Percentiles rank a stretch among this genome's conserved stretches.
These are phyloP conservation scores for Listrodromus nycthemerus DNA, from an alignment of 2,888 invertebrate species.

Conservation along the genomic window DNA sequence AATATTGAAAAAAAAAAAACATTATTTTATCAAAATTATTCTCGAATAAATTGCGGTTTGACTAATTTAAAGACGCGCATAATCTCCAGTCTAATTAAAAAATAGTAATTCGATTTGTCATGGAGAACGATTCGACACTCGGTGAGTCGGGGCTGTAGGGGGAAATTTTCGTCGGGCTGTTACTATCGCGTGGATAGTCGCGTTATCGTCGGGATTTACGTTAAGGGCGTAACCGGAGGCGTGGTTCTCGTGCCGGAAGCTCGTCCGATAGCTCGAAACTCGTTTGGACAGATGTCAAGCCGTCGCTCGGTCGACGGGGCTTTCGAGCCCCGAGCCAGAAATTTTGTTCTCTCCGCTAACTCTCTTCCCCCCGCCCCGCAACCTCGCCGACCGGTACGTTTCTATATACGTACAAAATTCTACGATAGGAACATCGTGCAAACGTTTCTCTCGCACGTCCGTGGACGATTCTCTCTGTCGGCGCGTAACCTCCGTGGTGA, in stretches of 20 bases:
- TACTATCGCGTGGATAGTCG: conserved; percentile 14
- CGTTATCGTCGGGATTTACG: conserved; percentile 43
- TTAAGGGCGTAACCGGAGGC: conserved; percentile 55
- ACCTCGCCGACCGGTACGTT: not conserved
- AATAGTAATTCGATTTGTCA: conserved; percentile 4
- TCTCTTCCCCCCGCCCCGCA: not conserved
- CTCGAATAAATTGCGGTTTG: not conserved
- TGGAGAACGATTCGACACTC: not conserved
- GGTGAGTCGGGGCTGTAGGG: not conserved
- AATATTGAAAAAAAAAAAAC: too few relatives aligned
- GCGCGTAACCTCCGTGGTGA: not conserved
- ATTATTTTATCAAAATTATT: not conserved
- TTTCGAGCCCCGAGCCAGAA: conserved; percentile 50
- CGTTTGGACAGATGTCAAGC: conserved; percentile 60
- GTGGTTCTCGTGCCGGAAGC: conserved; percentile 37
- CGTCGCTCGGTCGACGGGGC: conserved; percentile 31
- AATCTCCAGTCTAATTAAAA: not conserved
- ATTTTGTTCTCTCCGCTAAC: conserved; percentile 23
- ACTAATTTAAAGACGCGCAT: not conserved
- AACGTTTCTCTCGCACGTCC: conserved; percentile 3
- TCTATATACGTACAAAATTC: not conserved
- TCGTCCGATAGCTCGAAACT: conserved; percentile 57
- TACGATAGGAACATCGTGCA: not conserved
- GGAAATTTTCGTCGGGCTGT: not conserved
- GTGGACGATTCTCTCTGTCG: not conserved